phyloP scores from a whole-genome alignment of 53 echinoderm and acorn worm species.

The Antedon mediterranea region DNA sequence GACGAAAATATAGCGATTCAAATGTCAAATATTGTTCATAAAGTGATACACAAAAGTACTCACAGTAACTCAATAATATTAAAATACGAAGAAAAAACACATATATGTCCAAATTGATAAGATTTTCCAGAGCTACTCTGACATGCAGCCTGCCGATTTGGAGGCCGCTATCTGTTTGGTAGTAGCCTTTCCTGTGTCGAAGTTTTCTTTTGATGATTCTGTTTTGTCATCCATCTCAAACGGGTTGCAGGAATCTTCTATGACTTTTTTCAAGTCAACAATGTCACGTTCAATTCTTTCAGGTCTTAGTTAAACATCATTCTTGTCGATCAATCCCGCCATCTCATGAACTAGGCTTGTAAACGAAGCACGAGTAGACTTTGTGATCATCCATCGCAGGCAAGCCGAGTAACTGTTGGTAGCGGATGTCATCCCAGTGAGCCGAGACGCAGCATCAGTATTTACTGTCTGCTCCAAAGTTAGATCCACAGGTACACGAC shows the following conservation, averaged over 20 bases:
- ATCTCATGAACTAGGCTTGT: not conserved
- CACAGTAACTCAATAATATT: no score
- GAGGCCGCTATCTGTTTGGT: no score
- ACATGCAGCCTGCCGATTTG: no score
- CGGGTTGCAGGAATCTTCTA: not conserved
- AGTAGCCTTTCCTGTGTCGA: not conserved
- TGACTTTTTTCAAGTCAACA: not conserved
- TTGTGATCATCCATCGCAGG: constrained; percentile 15
- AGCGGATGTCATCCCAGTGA: constrained; percentile 4
- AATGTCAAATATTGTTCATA: no score
- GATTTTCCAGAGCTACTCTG: no score
- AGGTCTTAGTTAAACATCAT: constrained; percentile 2
- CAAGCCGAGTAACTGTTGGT: constrained; percentile 12
- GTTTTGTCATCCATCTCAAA: not conserved
- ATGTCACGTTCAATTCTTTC: constrained; percentile 6
- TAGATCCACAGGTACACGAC: constrained; percentile 10
- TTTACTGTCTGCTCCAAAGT: constrained; percentile 17
- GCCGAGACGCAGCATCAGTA: constrained; percentile 13
- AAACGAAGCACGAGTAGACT: constrained; percentile 7
- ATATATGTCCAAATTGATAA: no score
- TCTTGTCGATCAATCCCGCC: not conserved
- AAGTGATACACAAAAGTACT: no score
- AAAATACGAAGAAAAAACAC: no score
- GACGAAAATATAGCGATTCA: no score
- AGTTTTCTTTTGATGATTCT: not conserved